Base-by-base conservation (phyloP, 1,140 invertebrate species). In the Conopomorpha cramerella region DNA sequence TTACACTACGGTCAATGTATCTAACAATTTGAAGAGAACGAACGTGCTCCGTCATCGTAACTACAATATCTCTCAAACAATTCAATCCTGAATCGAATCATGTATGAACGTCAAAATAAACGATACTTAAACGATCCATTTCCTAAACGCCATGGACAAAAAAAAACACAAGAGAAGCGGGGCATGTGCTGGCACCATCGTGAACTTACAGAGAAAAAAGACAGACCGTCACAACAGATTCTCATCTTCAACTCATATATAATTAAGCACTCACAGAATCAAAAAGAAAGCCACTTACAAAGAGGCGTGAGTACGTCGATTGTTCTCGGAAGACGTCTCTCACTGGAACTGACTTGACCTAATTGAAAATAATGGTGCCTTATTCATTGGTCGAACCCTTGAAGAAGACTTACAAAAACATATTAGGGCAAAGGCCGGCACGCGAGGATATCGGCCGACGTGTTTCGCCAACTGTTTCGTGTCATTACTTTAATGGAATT, bases 321-420 rank as follows among this genome's bases (percentile, higher is more conserved):
- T 70, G 60, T 72, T 76, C 67, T 70, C 51, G 55, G 61, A 66
- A 74, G 52, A 58, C 43, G 43, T 58, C 51, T 55, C 51, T 44
- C 46, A 53, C 64, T 55, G 63, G 55, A 55, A 62, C 52, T 49
- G 57, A 46, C 59, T 57, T 72, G 67, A 72, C 67, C 67, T 67
- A 72, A 72, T 76, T 76, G 71, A 71, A 68, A 65, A 72, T 76
- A 72, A 76, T 72, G 55, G 66, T 52, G 45, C 49, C 51, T 67
- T 67, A 66, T 74, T 63, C 60, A 56, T 55, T 50, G 47, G 44
- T 45, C 38, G 47, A 54, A 55, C 55, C 56, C 49, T 44, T 49
- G 46, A 51, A 46, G 53, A 49, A 48, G 50, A 50, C 49, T 63
- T 54, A 62, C 53, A 60, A 61, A 55, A 62, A 57, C 46, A 53